Percentiles rank a stretch among this genome's conserved stretches.
Evolutionary conservation across 2,888 invertebrate genomes (phyloP).

Genomic region (Folsomia candida): DNA sequence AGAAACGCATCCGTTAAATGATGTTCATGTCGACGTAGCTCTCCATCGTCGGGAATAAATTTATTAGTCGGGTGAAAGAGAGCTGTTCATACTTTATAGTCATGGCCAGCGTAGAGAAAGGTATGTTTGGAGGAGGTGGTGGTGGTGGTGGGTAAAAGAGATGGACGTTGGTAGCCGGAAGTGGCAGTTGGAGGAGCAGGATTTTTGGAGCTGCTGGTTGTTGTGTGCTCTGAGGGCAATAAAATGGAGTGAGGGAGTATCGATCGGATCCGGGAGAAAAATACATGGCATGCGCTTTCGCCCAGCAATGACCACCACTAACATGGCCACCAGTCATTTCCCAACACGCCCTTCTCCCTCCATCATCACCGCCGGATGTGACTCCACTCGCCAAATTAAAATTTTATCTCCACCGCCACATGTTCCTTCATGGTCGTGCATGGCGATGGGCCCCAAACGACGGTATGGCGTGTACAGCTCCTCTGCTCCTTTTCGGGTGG

Average conservation of each 20-base stretch:
- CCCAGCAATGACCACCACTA: constrained; percentile 51
- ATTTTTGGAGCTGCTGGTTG: constrained; percentile 1
- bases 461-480: too few relatives aligned
- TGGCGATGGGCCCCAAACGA: neutral
- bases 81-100: too few relatives aligned
- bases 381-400: constrained; percentile 37
- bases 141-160: neutral
- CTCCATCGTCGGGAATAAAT: too few relatives aligned
- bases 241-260: constrained; percentile 7
- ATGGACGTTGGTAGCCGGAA: constrained; percentile 5
- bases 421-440: constrained; percentile 1
- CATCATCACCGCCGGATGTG: constrained; percentile 25
- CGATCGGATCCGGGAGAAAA: constrained; percentile 19
- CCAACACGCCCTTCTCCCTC: constrained; percentile 50
- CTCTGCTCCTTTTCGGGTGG: too few relatives aligned
- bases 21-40: too few relatives aligned
- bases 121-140: neutral
- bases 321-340: constrained; percentile 52
- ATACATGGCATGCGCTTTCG: constrained; percentile 50
- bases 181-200: neutral
- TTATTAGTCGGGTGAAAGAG: too few relatives aligned
- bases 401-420: constrained; percentile 35
- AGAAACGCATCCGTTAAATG: too few relatives aligned
- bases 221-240: neutral
- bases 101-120: too few relatives aligned